These are phyloP conservation scores for Hemiscyllium ocellatum DNA, from an alignment of 2,113 vertebrate species.

Conservation along the genomic window DNA sequence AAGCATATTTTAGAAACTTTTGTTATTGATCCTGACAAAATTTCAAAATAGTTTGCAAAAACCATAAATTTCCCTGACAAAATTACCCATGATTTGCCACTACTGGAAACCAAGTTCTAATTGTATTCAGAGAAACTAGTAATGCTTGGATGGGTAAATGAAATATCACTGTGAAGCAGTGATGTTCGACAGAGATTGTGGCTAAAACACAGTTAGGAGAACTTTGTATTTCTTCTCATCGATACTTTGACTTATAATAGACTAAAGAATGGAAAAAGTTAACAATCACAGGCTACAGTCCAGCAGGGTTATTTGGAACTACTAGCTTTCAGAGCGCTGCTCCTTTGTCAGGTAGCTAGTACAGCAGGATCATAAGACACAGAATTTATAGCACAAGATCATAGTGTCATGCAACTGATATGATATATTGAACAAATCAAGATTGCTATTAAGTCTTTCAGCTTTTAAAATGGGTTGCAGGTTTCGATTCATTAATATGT, in stretches of 20 bases:
- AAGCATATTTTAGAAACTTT: conserved; percentile 33
- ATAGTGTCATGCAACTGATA: too few species aligned
- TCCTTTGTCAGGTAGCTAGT: too few species aligned
- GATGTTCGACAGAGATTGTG: not conserved
- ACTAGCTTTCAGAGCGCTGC: too few species aligned
- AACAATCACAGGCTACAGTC: too few species aligned
- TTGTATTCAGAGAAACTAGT: not conserved
- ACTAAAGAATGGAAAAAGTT: not conserved
- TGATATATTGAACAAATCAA: too few species aligned
- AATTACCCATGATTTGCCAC: not conserved
- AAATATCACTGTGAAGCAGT: not conserved
- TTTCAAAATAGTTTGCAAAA: not conserved
- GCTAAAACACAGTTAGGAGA: not conserved
- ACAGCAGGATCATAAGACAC: too few species aligned
- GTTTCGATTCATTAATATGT: too few species aligned
- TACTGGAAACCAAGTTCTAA: not conserved
- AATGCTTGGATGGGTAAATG: not conserved
- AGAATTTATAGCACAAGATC: too few species aligned
- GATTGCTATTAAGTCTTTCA: too few species aligned
- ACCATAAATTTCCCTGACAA: not conserved
- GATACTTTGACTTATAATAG: not conserved
- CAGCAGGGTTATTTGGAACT: too few species aligned
- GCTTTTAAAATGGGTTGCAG: too few species aligned
- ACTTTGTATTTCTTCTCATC: not conserved
- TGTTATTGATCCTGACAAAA: not conserved